These are phyloP conservation scores for Alectura lathami DNA, from an alignment of 2,113 vertebrate genomes.

Conservation along the genomic window DNA sequence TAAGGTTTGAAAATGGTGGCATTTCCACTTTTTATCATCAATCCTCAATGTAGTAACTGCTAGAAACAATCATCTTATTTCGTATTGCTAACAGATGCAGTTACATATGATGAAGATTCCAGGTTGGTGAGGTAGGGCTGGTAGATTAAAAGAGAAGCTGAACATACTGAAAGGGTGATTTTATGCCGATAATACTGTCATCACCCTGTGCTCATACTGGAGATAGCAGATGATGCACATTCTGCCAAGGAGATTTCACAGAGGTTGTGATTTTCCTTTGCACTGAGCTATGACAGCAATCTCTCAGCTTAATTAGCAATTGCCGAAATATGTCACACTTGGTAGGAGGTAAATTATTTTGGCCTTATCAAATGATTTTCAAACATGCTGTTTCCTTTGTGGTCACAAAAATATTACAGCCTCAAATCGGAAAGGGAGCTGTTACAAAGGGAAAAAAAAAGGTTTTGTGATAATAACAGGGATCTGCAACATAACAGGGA, in stretches of 20 bases:
- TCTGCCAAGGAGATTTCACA: conserved; percentile 5
- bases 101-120: neutral
- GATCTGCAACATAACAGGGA: neutral
- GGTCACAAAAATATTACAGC: conserved; percentile 1
- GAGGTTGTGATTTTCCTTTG: neutral
- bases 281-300: neutral
- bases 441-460: neutral
- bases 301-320: conserved; percentile 16
- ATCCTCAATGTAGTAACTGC: neutral
- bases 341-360: conserved; percentile 39
- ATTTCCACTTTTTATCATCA: neutral
- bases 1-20: neutral
- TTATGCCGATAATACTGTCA: neutral
- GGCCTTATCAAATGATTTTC: conserved; percentile 19
- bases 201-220: neutral
- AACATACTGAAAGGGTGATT: neutral
- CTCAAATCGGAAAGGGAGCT: neutral
- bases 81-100: neutral
- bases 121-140: neutral
- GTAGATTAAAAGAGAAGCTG: neutral
- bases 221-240: neutral
- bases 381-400: neutral
- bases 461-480: neutral
- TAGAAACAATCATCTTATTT: neutral
- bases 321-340: conserved; percentile 1